Base-by-base conservation (phyloP, 2,888 invertebrate species). In the Leptopilina myrica region DNA sequence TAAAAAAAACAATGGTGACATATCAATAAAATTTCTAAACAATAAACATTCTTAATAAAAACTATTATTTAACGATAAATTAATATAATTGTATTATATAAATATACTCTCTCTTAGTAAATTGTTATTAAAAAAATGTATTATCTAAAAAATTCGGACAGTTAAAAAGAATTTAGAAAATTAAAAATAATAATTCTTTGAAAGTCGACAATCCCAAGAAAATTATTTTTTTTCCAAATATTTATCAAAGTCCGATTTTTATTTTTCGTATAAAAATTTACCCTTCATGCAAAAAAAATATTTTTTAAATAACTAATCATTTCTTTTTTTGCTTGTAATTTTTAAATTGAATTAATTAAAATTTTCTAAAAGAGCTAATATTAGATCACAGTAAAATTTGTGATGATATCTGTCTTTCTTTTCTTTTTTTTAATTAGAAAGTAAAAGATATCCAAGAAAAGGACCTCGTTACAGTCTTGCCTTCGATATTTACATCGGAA, bases 401-500 rank as follows among this genome's bases (percentile, higher is more conserved):
- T 56, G 56, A 73, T 53, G 53, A 73, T 26, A 53, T 53, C 14
- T 73, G 9, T 2, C 12, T 69, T 33, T 33, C 20, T 73, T 49
- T 43, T 8, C 14, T 53, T n/a, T 5, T 12, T 67, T 67, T 67
- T 67, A n/a, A 9, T 20, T 12, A 67, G 62, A 56, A 56, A 56
- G 53, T 14, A 56, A 56, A 73, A 73, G 20, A 69, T 69, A 69
- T 69, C 73, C 40, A 26, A 73, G 43, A 73, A 73, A 69, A 49
- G 53, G 53, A 56, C 73, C 73, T 73, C 26, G 53, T 73, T 56
- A 73, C 56, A 73, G 33, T 56, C 33, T 73, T 56, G 73, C 73
- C 73, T 73, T 73, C 12, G 73, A 73, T 73, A 73, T 73, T 73
- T 56, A 73, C 73, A 73, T 56, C 56, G 73, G 73, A 14, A 69